phyloP scores from a whole-genome alignment of 2,888 invertebrate genomes.

The Stenchaetothrips biformis region DNA sequence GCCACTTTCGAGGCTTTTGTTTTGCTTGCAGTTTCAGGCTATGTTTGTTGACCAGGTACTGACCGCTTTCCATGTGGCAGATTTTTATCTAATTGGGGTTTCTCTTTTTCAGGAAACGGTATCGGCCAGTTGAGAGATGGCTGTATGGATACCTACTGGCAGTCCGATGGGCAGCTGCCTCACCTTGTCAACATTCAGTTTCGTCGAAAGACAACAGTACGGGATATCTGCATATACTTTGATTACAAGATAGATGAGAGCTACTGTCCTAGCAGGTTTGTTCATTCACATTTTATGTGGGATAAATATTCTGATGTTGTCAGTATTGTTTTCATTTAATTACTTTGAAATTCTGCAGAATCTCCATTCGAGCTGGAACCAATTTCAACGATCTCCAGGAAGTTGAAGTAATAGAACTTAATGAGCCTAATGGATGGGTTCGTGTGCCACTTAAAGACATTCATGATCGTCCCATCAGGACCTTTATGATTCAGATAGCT shows the following conservation, averaged over 20 bases:
- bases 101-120: constrained; percentile 68
- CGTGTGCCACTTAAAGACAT: constrained; percentile 86
- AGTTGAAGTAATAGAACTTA: constrained; percentile 86
- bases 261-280: constrained; percentile 84
- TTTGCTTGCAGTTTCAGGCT: no score
- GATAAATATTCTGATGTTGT: not conserved
- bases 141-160: constrained; percentile 97
- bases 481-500: constrained; percentile 95
- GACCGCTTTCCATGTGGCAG: no score
- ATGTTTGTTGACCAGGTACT: no score
- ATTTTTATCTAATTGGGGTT: not conserved
- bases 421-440: constrained; percentile 96
- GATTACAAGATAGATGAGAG: constrained; percentile 98
- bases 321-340: not conserved
- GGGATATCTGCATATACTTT: constrained; percentile 93
- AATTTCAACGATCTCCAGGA: constrained; percentile 96
- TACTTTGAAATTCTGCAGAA: constrained; percentile 49
- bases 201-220: constrained; percentile 87
- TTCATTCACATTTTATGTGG: not conserved
- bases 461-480: constrained; percentile 79
- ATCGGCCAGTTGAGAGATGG: constrained; percentile 94
- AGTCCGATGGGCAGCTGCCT: constrained; percentile 97
- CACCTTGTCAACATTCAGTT: constrained; percentile 97
- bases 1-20: no score
- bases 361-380: constrained; percentile 88